Conservation (phyloP, 2,797 vertebrate species). For the Neomorphus geoffroyi region DNA sequence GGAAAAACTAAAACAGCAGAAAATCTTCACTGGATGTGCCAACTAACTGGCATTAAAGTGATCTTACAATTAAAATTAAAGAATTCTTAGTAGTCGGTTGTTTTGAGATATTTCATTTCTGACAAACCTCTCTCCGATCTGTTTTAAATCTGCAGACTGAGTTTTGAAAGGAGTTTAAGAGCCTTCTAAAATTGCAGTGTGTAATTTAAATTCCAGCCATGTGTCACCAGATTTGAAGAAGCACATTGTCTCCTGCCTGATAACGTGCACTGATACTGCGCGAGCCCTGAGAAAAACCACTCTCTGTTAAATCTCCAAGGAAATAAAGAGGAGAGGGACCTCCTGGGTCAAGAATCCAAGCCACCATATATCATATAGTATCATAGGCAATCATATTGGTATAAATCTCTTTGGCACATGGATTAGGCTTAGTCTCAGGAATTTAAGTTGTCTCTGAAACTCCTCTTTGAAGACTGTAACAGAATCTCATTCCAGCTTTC, state of each 20-base stretch:
- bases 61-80: neutral
- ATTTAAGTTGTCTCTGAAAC: neutral
- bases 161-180: neutral
- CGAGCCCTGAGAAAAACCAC: constrained; percentile 33
- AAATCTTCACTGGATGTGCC: neutral
- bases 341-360: constrained; percentile 1
- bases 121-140: neutral
- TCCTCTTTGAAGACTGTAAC: neutral
- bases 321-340: neutral
- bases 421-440: constrained; percentile 1
- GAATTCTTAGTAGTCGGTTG: neutral
- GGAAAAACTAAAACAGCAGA: neutral
- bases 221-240: neutral
- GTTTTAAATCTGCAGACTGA: neutral
- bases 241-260: neutral
- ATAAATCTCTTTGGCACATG: neutral
- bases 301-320: neutral
- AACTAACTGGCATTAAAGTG: neutral
- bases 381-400: neutral
- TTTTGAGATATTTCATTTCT: neutral
- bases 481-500: neutral
- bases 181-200: neutral
- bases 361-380: neutral
- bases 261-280: neutral
- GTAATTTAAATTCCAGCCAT: constrained; percentile 5